Conservation (phyloP, 2,113 vertebrate species). For the Todiramphus saurophagus region DNA sequence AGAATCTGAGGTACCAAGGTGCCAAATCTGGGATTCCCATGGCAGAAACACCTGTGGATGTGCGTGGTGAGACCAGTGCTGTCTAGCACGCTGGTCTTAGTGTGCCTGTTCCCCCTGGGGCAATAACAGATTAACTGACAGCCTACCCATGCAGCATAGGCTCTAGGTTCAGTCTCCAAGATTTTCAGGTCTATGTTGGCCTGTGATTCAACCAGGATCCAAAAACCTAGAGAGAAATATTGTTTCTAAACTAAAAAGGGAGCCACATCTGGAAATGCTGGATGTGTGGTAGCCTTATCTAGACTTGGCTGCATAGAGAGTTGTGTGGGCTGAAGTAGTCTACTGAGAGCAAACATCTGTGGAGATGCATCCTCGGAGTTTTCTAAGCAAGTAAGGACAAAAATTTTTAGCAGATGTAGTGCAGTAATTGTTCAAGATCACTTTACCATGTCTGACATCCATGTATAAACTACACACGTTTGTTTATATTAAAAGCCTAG, state of each 20-base stretch:
- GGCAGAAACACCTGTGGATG: background rate
- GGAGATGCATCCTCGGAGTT: background rate
- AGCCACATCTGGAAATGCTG: background rate
- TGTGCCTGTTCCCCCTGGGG: rapidly evolving
- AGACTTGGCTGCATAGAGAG: background rate
- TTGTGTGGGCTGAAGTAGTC: background rate
- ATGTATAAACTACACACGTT: background rate
- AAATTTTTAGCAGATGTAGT: constrained; percentile 23
- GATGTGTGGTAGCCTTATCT: background rate
- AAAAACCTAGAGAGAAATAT: background rate
- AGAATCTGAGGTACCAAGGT: background rate
- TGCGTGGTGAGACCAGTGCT: background rate
- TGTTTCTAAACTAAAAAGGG: background rate
- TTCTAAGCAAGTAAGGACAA: background rate
- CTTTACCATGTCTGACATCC: background rate
- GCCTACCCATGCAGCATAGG: rapidly evolving
- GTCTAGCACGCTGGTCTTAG: background rate
- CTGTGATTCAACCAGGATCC: background rate
- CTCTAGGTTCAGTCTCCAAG: background rate
- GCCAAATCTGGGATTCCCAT: background rate
- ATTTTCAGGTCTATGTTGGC: background rate
- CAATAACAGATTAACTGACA: background rate
- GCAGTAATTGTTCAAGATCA: constrained; percentile 7
- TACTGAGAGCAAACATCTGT: background rate
- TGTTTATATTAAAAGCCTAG: constrained; percentile 21